Conservation (phyloP, 2,888 invertebrate genomes). For the Altica lythri region DNA sequence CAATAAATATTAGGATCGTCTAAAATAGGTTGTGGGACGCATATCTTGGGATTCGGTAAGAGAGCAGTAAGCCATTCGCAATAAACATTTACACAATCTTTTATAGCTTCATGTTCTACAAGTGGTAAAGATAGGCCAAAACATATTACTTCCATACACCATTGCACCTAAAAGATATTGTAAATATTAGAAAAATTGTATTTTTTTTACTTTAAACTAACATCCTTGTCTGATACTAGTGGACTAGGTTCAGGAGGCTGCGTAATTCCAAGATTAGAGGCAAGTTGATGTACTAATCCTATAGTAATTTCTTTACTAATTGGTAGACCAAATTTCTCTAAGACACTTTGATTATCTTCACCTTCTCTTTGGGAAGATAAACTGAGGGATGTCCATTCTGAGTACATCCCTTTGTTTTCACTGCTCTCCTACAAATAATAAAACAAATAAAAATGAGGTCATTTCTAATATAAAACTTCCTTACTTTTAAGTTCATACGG, state of each 20-base stretch:
- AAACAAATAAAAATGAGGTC: neutral
- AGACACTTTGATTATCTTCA: conserved; percentile 70
- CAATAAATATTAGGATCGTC: conserved; percentile 91
- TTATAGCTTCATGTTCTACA: conserved; percentile 89
- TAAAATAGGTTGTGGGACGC: conserved; percentile 86
- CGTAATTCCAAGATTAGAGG: conserved; percentile 70
- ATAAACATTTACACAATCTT: conserved; percentile 95
- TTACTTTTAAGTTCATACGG: conserved; percentile 78
- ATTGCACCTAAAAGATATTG: conserved; percentile 69
- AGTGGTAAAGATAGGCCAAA: conserved; percentile 90
- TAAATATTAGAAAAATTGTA: conserved; percentile 17
- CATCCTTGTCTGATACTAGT: conserved; percentile 84
- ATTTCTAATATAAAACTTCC: conserved; percentile 2
- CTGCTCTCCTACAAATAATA: conserved; percentile 59
- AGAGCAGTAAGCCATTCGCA: conserved; percentile 95
- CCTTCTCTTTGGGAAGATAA: conserved; percentile 68
- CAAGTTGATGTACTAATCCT: conserved; percentile 78
- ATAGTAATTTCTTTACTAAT: conserved; percentile 82
- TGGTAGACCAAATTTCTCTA: conserved; percentile 73
- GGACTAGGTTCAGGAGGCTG: conserved; percentile 84
- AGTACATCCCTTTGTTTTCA: conserved; percentile 77
- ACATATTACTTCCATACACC: conserved; percentile 87
- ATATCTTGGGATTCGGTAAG: conserved; percentile 79
- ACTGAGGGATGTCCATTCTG: conserved; percentile 81
- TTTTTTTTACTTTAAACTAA: conserved; percentile 50